Conservation (phyloP, 1,140 invertebrate genomes). For the Euborellia annulipes region DNA sequence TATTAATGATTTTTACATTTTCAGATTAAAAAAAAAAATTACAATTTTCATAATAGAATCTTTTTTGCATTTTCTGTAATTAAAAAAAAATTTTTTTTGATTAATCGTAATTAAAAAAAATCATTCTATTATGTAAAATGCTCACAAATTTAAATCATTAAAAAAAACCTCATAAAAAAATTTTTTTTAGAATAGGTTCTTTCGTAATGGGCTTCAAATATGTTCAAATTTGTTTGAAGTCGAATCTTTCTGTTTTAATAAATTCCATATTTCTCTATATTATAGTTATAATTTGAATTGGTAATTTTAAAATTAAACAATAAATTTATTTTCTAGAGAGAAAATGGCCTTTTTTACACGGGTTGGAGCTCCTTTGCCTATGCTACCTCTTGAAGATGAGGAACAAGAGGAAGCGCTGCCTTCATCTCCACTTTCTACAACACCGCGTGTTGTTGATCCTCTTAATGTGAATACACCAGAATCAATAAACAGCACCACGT, state of each 20-base stretch:
- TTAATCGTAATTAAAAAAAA: too few species aligned
- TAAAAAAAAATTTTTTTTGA: too few species aligned
- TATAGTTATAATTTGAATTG: background rate
- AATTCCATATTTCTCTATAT: background rate
- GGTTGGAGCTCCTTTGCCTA: constrained; percentile 56
- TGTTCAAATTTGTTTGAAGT: background rate
- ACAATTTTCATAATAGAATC: too few species aligned
- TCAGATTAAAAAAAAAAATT: too few species aligned
- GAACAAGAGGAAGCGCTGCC: constrained; percentile 5
- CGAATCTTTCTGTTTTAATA: background rate
- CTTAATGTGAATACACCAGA: constrained; percentile 9
- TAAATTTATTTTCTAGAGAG: constrained; percentile 44
- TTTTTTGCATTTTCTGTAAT: too few species aligned
- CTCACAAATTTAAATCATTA: too few species aligned
- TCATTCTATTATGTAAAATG: too few species aligned
- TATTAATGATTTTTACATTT: too few species aligned
- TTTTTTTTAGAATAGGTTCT: too few species aligned
- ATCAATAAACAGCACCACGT: constrained; percentile 10
- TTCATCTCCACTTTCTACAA: constrained; percentile 15
- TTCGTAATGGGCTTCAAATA: too few species aligned
- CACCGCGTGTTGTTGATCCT: constrained; percentile 10
- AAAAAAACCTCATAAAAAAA: too few species aligned
- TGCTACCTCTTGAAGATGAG: constrained; percentile 49
- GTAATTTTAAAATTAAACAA: background rate
- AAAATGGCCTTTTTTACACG: constrained; percentile 91